phyloP scores from a whole-genome alignment of 2,888 invertebrate species.

The Cosmopolites sordidus region DNA sequence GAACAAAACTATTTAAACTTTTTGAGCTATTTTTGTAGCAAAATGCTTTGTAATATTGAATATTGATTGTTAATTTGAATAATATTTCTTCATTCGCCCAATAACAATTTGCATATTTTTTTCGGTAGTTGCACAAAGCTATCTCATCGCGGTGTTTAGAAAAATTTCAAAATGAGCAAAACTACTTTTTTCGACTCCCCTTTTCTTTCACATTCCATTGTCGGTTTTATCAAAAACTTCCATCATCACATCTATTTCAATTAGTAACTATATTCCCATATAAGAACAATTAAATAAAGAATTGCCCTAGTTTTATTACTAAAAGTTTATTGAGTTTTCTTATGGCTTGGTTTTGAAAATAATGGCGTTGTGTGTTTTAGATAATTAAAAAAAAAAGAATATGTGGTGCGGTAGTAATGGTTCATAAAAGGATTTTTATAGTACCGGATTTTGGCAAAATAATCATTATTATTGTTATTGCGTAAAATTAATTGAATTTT shows the following conservation, averaged over 20 bases:
- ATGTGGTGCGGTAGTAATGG: background rate
- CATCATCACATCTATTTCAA: conserved; percentile 20
- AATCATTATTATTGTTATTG: too few relatives aligned
- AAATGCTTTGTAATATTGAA: too few relatives aligned
- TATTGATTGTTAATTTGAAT: too few relatives aligned
- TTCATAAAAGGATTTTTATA: background rate
- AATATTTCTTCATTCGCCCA: too few relatives aligned
- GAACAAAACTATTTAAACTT: too few relatives aligned
- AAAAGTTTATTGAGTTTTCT: conserved; percentile 7
- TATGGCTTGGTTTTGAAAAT: background rate
- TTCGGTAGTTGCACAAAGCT: too few relatives aligned
- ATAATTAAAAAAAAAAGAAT: background rate
- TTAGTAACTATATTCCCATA: conserved; percentile 16
- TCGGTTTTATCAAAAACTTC: conserved; percentile 4
- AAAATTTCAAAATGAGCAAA: too few relatives aligned
- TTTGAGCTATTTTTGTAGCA: too few relatives aligned
- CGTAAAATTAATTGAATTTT: too few relatives aligned
- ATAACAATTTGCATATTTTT: too few relatives aligned
- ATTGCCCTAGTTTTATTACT: conserved; percentile 10
- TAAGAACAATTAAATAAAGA: conserved; percentile 17
- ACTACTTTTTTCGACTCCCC: background rate
- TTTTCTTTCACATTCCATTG: background rate
- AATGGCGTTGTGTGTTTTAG: background rate
- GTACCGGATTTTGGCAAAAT: too few relatives aligned
- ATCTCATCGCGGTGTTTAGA: too few relatives aligned